Conservation (phyloP, 2,113 vertebrate species). For the Epinephelus moara region DNA sequence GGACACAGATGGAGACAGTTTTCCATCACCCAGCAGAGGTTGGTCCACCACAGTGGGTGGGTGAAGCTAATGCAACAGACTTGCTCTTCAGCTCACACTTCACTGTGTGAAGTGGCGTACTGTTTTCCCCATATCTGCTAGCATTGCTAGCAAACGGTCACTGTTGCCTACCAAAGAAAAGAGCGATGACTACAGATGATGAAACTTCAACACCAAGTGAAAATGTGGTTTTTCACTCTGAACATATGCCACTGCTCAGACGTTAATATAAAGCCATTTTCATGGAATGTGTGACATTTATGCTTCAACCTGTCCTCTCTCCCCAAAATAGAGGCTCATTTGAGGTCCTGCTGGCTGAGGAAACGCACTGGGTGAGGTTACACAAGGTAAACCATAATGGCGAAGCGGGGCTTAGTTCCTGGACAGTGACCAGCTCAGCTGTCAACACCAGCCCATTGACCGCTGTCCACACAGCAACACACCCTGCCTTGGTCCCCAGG, state of each 20-base stretch:
- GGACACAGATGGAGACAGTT: rapidly evolving
- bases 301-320: slow-evolving; percentile 8
- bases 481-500: slow-evolving; percentile 43
- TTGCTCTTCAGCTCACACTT: no score
- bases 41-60: no score
- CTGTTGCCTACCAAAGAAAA: no score
- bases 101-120: no score
- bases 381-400: slow-evolving; percentile 37
- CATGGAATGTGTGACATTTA: slow-evolving; percentile 7
- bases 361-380: slow-evolving; percentile 47
- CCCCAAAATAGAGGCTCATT: slow-evolving; percentile 16
- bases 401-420: slow-evolving; percentile 33
- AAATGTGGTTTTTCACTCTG: not conserved
- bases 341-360: slow-evolving; percentile 12
- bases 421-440: slow-evolving; percentile 58
- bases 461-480: slow-evolving; percentile 49
- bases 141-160: no score
- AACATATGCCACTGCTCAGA: not conserved
- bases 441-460: slow-evolving; percentile 66
- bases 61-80: no score
- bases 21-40: no score
- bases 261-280: slow-evolving; percentile 22
- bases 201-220: no score
- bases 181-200: no score
- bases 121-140: no score